Evolutionary conservation across 2,888 invertebrate species (phyloP), one percentile per base, ranked within the genome.

Genomic region (Eristalis intricaria): DNA sequence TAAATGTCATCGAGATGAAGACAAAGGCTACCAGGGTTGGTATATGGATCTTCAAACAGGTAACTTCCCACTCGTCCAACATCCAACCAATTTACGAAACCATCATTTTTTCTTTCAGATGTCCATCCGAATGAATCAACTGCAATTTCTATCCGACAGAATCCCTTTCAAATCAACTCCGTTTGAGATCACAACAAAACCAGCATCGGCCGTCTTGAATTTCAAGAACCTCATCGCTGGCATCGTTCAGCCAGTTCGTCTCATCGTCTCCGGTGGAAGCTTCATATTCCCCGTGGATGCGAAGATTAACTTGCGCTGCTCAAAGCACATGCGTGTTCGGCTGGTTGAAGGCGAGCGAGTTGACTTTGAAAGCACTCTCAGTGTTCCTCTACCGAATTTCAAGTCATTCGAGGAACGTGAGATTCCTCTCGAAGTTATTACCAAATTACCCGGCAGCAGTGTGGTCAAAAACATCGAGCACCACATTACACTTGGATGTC

Each of bases 251-350:
- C 94, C 95, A 23, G 95, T 98, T 93, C 95, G 95, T 89, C 91
- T 98, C 73, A 95, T 95, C 60, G 95, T 98, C 19, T 95, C 95
- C 0, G 96, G 96, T 88, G 98, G 98, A 2, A 97, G 97, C 93
- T 95, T 96, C 80, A 94, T 94, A 84, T 95, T 98, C 91, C 94
- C 95, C 64, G 93, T 96, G 90, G 96, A 96, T 91, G 93, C 94
- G 71, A 91, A 92, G 89, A 91, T 92, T 32, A 90, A 89, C 15
- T 81, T 93, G 38, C 93, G 93, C 84, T 91, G 92, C 76, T 93
- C 93, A 1, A 93, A 93, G 88, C 92, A 93, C 90, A 82, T 94
- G 90, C 90, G 93, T n/a, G 90, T 92, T 56, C 92, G 93, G 0
- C 88, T 90, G 74, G 83, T 88, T 8, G 63, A 56, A 2, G 32